These are phyloP conservation scores for Zalophus californianus DNA, from an alignment of 2,797 vertebrate genomes.

Conservation along the genomic window DNA sequence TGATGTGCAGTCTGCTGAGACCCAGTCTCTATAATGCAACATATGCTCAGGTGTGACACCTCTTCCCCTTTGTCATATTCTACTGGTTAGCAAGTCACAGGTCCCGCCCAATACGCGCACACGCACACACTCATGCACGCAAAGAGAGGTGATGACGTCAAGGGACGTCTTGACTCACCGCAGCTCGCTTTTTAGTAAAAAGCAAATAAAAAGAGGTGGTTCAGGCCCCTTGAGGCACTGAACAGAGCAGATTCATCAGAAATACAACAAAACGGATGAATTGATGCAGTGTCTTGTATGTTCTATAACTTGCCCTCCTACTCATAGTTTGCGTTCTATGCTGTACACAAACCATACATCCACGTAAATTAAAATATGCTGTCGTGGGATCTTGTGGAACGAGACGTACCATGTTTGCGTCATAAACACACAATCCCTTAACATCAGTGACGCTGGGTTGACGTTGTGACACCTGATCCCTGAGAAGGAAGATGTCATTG, in stretches of 20 bases:
- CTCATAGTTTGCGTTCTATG: background rate
- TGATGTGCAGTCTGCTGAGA: background rate
- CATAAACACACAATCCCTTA: background rate
- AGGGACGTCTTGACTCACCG: rapidly evolving
- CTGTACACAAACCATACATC: rapidly evolving
- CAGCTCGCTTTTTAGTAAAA: background rate
- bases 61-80: background rate
- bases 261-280: rapidly evolving
- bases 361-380: background rate
- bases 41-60: background rate
- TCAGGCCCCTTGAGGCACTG: background rate
- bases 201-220: background rate
- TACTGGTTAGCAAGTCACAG: background rate
- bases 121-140: too few relatives aligned
- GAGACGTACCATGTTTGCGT: background rate
- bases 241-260: too few relatives aligned
- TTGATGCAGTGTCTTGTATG: rapidly evolving
- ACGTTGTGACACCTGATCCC: background rate
- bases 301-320: rapidly evolving
- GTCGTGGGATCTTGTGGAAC: too few relatives aligned
- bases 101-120: background rate
- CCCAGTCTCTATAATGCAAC: rapidly evolving
- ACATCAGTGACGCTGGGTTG: background rate
- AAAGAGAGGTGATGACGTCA: background rate
- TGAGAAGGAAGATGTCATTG: background rate